phyloP scores from a whole-genome alignment of 2,113 vertebrate species.

The Tupaia chinensis region DNA sequence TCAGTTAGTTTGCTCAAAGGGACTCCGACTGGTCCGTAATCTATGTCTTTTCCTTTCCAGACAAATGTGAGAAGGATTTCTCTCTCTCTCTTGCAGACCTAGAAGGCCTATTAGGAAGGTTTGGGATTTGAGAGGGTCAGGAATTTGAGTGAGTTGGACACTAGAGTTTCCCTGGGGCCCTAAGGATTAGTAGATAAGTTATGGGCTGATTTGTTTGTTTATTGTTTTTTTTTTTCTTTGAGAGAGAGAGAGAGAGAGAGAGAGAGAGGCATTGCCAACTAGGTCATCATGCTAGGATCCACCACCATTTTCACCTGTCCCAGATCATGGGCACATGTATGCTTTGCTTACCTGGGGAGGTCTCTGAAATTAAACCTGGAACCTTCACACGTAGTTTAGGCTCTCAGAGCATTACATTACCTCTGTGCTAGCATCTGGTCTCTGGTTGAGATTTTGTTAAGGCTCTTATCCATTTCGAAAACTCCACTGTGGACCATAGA shows the following conservation, averaged over 20 bases:
- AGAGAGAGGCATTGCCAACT: no score
- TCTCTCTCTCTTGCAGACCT: not conserved
- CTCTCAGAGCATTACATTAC: no score
- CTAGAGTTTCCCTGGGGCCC: not conserved
- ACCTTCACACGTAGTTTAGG: no score
- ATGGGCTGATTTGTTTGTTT: not conserved
- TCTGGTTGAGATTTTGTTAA: slow-evolving; percentile 9
- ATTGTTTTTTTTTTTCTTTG: no score
- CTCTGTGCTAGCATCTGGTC: no score
- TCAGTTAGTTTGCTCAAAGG: not conserved
- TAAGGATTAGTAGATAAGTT: slow-evolving; percentile 14
- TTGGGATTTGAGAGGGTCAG: slow-evolving; percentile 9
- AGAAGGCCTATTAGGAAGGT: not conserved
- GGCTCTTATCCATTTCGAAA: not conserved
- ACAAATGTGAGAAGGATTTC: not conserved
- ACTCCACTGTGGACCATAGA: not conserved
- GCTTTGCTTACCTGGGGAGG: no score
- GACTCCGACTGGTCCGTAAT: not conserved
- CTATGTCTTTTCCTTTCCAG: slow-evolving; percentile 9
- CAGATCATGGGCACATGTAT: no score
- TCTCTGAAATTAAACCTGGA: no score
- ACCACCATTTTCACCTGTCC: no score
- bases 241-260: no score
- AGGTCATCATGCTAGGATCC: no score
- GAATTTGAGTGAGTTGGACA: not conserved